Conservation (phyloP, 1,140 invertebrate species). For the Grapholita molesta region DNA sequence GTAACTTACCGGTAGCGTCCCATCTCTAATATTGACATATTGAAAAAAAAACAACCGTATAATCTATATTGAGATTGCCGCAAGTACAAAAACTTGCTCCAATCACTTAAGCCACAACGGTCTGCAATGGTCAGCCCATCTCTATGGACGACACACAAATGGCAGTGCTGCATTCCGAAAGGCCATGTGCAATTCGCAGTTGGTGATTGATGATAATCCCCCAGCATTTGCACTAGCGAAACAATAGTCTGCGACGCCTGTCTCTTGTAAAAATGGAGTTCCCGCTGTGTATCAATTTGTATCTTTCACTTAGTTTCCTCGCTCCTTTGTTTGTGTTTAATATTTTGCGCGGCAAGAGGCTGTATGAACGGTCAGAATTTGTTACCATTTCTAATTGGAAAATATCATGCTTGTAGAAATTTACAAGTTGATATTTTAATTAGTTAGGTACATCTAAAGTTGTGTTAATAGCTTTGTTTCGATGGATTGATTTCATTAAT, state of each 20-base stretch:
- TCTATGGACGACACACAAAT: slow-evolving; percentile 50
- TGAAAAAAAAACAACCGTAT: too few relatives aligned
- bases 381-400: neutral
- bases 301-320: slow-evolving; percentile 12
- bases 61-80: too few relatives aligned
- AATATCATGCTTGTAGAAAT: neutral
- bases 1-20: too few relatives aligned
- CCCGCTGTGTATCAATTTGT: slow-evolving; percentile 10
- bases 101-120: neutral
- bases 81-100: neutral
- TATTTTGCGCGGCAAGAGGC: neutral
- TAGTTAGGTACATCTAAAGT: neutral
- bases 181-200: slow-evolving; percentile 63
- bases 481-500: too few relatives aligned
- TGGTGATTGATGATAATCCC: slow-evolving; percentile 72
- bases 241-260: slow-evolving; percentile 43
- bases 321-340: neutral
- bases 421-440: neutral
- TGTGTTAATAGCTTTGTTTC: neutral
- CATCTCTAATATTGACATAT: too few relatives aligned
- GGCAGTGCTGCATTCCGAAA: slow-evolving; percentile 58
- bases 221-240: slow-evolving; percentile 32
- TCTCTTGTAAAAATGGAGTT: slow-evolving; percentile 16
- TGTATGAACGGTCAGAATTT: neutral
- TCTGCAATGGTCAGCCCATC: neutral